A percentile compares a stretch with the other conserved stretches of the same genome.
These are phyloP conservation scores for Zaprionus nigranus DNA, from an alignment of 1,140 invertebrate species.

Conservation along the genomic window DNA sequence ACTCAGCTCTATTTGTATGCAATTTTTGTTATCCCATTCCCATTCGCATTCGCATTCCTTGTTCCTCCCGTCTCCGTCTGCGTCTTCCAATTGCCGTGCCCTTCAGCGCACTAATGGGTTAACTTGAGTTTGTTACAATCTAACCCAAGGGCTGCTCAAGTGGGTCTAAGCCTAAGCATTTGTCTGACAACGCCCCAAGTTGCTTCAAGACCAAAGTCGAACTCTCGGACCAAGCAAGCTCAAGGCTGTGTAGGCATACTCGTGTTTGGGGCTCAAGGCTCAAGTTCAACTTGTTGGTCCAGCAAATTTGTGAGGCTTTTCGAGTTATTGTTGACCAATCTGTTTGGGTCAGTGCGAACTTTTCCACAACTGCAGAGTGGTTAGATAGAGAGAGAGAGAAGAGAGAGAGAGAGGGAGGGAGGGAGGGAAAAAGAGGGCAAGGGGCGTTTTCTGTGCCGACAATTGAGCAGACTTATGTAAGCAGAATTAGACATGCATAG, in stretches of 20 bases:
- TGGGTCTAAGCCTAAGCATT: constrained; percentile 76
- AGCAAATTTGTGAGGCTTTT: constrained; percentile 76
- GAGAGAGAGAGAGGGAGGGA: background rate
- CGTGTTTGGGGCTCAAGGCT: constrained; percentile 10
- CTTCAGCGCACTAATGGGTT: constrained; percentile 69
- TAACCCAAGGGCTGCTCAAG: constrained; percentile 64
- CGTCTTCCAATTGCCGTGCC: constrained; percentile 6
- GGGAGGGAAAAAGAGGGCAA: too few species aligned
- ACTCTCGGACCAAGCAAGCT: constrained; percentile 10
- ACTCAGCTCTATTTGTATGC: constrained; percentile 51
- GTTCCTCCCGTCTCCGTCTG: background rate
- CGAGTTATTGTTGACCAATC: constrained; percentile 72
- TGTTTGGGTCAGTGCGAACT: constrained; percentile 30
- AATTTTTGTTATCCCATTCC: constrained; percentile 41
- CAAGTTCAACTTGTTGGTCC: constrained; percentile 63
- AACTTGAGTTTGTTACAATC: constrained; percentile 78
- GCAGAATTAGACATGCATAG: constrained; percentile 43
- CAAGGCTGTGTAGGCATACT: constrained; percentile 30
- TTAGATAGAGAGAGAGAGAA: background rate
- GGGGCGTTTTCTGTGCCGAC: background rate
- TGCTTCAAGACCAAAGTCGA: too few species aligned
- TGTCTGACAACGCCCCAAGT: constrained; percentile 46
- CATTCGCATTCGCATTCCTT: constrained; percentile 6
- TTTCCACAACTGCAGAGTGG: constrained; percentile 9
- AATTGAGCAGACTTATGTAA: constrained; percentile 39